Conservation (phyloP, 2,113 vertebrate genomes). For the Alligator mississippiensis region DNA sequence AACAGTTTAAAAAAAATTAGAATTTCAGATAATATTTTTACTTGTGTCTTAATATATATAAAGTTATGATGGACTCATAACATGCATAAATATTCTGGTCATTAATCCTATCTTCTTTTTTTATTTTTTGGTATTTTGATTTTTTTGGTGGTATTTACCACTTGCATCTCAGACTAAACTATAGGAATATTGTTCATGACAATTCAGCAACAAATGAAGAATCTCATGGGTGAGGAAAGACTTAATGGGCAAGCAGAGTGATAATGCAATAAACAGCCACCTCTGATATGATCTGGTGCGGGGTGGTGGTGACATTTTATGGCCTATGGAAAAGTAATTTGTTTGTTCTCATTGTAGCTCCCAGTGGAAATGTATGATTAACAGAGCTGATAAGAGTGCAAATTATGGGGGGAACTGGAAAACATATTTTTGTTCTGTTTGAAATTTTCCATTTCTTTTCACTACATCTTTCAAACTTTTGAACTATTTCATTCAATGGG, state of each 20-base stretch:
- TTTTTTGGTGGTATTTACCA: conserved; percentile 15
- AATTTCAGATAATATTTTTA: conserved; percentile 68
- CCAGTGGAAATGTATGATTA: not conserved
- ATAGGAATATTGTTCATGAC: not conserved
- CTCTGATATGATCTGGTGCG: accelerated
- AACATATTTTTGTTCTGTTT: not conserved
- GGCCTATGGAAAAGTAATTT: not conserved
- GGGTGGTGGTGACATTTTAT: not conserved
- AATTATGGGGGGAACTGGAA: not conserved
- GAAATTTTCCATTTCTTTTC: not conserved
- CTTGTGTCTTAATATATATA: conserved; percentile 43
- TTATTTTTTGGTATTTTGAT: conserved; percentile 55
- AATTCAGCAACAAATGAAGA: not conserved
- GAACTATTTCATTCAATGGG: accelerated
- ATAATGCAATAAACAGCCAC: accelerated
- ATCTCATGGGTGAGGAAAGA: accelerated
- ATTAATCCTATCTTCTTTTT: conserved; percentile 33
- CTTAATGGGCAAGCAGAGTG: not conserved
- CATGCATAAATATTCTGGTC: conserved; percentile 52
- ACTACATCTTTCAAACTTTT: accelerated
- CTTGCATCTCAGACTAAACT: conserved; percentile 2
- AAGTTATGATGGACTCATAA: conserved; percentile 58
- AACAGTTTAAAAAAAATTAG: conserved; percentile 53
- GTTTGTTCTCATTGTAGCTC: not conserved
- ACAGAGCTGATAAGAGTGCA: accelerated